Evolutionary conservation across 2,797 vertebrate species (phyloP).

Genomic region (Sebastes nivosus): DNA sequence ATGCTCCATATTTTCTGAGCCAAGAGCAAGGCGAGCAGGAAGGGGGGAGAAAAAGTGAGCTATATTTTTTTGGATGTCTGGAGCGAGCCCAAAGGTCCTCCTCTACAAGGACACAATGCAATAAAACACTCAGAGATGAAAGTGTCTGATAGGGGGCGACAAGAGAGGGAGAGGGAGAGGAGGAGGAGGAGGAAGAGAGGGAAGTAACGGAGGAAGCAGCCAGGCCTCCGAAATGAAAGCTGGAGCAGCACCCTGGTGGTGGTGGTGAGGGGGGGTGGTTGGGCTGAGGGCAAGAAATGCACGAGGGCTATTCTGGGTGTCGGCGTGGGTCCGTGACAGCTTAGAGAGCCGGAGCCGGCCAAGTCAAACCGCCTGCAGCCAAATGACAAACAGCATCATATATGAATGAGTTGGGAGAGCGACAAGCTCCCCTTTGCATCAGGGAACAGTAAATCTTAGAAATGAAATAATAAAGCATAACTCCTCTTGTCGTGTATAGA

Average conservation of each 20-base stretch:
- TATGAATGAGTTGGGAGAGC: constrained; percentile 47
- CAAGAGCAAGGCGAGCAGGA: constrained; percentile 34
- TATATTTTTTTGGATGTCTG: constrained; percentile 64
- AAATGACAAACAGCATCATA: constrained; percentile 66
- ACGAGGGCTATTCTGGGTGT: constrained; percentile 53
- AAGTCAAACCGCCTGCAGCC: constrained; percentile 55
- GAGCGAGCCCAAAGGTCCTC: constrained; percentile 66
- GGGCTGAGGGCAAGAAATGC: constrained; percentile 39
- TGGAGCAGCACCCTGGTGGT: constrained; percentile 13
- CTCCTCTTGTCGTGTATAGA: background rate
- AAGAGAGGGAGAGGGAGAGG: constrained; percentile 38
- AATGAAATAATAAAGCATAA: constrained; percentile 26
- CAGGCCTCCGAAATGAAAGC: constrained; percentile 33
- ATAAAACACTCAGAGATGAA: constrained; percentile 71
- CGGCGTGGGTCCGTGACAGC: constrained; percentile 40
- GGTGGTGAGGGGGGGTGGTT: background rate
- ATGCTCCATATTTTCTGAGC: constrained; percentile 53
- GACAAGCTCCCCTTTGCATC: constrained; percentile 26
- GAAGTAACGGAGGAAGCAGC: constrained; percentile 18
- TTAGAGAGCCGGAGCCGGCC: constrained; percentile 28
- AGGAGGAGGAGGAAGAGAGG: constrained; percentile 47
- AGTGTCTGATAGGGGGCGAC: constrained; percentile 63
- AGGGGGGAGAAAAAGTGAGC: background rate
- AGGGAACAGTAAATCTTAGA: constrained; percentile 10
- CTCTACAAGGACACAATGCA: constrained; percentile 71